Conservation (phyloP, 1,140 invertebrate genomes). For the Ips typographus region DNA sequence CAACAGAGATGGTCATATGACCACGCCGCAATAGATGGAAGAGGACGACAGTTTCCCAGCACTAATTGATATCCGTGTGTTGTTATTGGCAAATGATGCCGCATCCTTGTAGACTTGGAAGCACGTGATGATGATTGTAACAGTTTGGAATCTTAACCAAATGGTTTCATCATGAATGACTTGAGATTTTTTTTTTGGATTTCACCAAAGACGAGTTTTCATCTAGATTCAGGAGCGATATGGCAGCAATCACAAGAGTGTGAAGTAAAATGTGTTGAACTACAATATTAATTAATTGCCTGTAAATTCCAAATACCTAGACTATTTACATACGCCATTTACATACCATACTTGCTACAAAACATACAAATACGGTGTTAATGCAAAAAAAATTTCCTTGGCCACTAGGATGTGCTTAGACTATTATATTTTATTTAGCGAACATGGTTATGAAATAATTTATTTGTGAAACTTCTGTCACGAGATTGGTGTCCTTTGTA, state of each 20-base stretch:
- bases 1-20: constrained; percentile 16
- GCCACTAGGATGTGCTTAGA: not conserved
- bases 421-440: too few relatives aligned
- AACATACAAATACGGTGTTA: not conserved
- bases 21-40: not conserved
- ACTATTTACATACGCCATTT: constrained; percentile 1
- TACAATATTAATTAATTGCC: too few relatives aligned
- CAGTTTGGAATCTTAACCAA: too few relatives aligned
- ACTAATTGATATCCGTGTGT: constrained; percentile 3
- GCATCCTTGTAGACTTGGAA: not conserved
- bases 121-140: not conserved
- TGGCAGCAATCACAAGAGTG: too few relatives aligned
- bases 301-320: not conserved
- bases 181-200: too few relatives aligned
- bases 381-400: not conserved
- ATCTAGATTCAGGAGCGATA: too few relatives aligned
- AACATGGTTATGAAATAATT: too few relatives aligned
- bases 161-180: too few relatives aligned
- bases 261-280: too few relatives aligned
- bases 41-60: not conserved
- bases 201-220: too few relatives aligned
- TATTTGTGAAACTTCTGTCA: too few relatives aligned
- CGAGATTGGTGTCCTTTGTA: too few relatives aligned
- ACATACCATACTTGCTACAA: not conserved
- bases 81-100: not conserved